Base-by-base conservation (phyloP, 2,797 vertebrate genomes). In the Saxicola maurus region DNA sequence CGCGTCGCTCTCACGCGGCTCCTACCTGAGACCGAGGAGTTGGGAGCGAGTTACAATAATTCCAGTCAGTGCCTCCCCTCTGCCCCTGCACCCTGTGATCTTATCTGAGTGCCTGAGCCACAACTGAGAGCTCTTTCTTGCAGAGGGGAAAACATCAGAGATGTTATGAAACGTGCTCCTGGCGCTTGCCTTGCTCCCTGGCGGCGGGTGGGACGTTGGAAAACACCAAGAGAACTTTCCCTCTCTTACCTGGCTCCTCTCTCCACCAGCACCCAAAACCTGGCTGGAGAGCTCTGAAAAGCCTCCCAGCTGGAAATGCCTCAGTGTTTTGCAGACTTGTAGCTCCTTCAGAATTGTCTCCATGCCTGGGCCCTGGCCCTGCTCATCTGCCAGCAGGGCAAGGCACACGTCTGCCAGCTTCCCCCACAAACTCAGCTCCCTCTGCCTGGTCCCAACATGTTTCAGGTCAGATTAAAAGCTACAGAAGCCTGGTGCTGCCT, bases 151-250 rank as follows among this genome's bases (percentile, higher is more conserved):
- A 76, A 43, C 37, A 85, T 45, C 76, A 74, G 55, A 67, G 57
- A 61, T 55, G 59, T 75, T 89, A 25, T 30, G 87, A 87, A 89
- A 77, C 0, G 25, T 4, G 20, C 71, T 89, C 49, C 72, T 6
- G 24, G 80, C 1, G 0, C 46, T 67, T 7, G 49, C 40, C 31
- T 28, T 0, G 0, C 37, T 57, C 72, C 0, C 46, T 25, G 14
- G 1, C 0, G 2, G 62, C 38, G 84, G 40, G 53, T 62, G 55
- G 65, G 65, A 71, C 1, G 3, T 31, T 66, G 76, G 61, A 65
- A 72, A 72, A 14, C 43, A 14, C 18, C n/a, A 27, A 21, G 43
- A 43, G 8, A 0, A 0, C 17, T 52, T 55, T 80, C 62, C 33
- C 52, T 69, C 49, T 59, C 21, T 52, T 30, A 77, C 48, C 82